These are phyloP conservation scores for Mamestra brassicae DNA, from an alignment of 2,888 invertebrate species.

Conservation along the genomic window DNA sequence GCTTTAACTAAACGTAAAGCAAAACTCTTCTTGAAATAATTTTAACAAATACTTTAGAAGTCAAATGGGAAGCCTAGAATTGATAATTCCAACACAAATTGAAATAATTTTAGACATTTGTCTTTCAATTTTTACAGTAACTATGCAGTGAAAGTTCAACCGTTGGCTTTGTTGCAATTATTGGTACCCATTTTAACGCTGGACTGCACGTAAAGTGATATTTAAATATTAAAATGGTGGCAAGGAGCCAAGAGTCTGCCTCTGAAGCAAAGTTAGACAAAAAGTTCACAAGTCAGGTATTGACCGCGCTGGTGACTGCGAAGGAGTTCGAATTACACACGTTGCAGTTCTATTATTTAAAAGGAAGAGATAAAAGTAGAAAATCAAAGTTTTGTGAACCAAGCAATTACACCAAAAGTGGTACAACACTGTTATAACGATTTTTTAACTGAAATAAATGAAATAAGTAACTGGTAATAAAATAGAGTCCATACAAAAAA, in stretches of 20 bases:
- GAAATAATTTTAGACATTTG: constrained; percentile 15
- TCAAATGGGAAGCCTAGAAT: not conserved
- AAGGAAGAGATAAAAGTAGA: no score
- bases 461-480: no score
- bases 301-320: not conserved
- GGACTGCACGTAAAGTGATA: constrained; percentile 22
- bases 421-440: no score
- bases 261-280: constrained; percentile 19
- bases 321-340: not conserved
- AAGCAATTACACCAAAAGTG: no score
- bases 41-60: constrained; percentile 7
- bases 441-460: no score
- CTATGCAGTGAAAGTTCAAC: constrained; percentile 12
- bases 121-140: constrained; percentile 9
- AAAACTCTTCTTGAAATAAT: not conserved
- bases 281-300: constrained; percentile 4
- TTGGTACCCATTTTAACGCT: constrained; percentile 28
- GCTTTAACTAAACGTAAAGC: not conserved
- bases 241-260: constrained; percentile 22
- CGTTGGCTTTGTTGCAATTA: constrained; percentile 31
- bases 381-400: no score
- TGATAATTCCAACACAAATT: constrained; percentile 16
- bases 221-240: constrained; percentile 43
- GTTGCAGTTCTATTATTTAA: not conserved
- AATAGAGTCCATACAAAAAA: constrained; percentile 5